phyloP scores from a whole-genome alignment of 2,113 vertebrate species.

The Tursiops truncatus region DNA sequence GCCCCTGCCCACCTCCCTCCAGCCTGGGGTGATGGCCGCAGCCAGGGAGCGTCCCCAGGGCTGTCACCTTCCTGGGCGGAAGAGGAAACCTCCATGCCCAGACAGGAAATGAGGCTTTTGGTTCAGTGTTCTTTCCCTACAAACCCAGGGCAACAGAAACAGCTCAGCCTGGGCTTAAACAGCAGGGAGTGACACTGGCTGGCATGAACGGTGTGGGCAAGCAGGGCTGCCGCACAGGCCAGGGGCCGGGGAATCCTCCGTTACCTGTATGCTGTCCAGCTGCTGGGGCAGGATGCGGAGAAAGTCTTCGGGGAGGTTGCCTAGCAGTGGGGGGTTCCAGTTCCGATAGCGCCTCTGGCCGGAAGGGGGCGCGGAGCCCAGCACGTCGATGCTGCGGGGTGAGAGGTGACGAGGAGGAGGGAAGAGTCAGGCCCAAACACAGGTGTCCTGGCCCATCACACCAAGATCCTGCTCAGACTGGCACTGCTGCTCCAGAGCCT shows the following conservation, averaged over 20 bases:
- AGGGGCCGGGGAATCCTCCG: accelerated
- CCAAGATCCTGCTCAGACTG: background rate
- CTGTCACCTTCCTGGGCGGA: background rate
- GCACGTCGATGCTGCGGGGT: constrained; percentile 86
- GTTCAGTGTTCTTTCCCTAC: background rate
- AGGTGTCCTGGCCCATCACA: background rate
- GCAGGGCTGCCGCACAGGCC: background rate
- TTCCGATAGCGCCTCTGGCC: constrained; percentile 89
- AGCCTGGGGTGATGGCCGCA: background rate
- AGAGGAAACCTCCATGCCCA: background rate
- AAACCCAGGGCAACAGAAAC: constrained; percentile 14
- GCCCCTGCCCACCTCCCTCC: background rate
- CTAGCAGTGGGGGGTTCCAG: constrained; percentile 96
- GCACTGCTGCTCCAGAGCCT: background rate
- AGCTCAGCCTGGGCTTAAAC: background rate
- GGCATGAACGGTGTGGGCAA: background rate
- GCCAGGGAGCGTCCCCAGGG: background rate
- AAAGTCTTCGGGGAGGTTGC: constrained; percentile 95
- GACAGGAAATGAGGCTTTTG: background rate
- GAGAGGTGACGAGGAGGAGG: background rate
- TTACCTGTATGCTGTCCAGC: constrained; percentile 86
- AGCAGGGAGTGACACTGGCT: background rate
- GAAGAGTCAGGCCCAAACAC: background rate
- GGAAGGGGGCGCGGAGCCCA: constrained; percentile 73
- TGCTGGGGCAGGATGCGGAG: constrained; percentile 96